A percentile compares a stretch with the other conserved stretches of the same genome.
These are phyloP conservation scores for Pelobates fuscus DNA, from an alignment of 2,113 vertebrate species.

Conservation along the genomic window DNA sequence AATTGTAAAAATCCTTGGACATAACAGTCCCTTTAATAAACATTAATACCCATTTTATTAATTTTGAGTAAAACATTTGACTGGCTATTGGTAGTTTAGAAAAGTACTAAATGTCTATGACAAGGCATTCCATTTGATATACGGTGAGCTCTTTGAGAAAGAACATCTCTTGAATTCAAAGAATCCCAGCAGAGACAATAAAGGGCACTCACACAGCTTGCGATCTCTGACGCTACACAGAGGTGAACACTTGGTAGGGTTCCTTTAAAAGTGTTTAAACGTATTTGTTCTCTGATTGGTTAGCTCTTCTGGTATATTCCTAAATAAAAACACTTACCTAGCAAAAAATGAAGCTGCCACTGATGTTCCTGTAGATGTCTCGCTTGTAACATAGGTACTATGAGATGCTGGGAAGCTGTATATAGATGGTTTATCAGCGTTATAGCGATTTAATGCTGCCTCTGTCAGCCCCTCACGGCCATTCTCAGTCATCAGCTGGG, in stretches of 20 bases:
- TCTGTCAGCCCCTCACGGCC: constrained; percentile 84
- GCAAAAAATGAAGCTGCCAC: constrained; percentile 95
- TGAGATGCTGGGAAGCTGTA: constrained; percentile 71
- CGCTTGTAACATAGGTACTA: constrained; percentile 66
- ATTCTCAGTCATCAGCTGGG: constrained; percentile 85
- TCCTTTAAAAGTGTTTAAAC: neutral
- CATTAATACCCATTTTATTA: no score
- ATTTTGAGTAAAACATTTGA: neutral
- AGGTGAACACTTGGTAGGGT: neutral
- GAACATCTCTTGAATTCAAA: neutral
- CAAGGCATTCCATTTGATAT: neutral
- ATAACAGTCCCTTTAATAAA: no score
- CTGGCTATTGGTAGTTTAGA: neutral
- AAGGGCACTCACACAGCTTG: neutral
- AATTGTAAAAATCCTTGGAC: no score
- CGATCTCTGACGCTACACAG: neutral
- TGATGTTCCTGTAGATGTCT: constrained; percentile 79
- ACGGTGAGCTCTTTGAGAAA: neutral
- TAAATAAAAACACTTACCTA: constrained; percentile 74
- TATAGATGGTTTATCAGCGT: constrained; percentile 80
- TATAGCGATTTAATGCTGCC: constrained; percentile 83
- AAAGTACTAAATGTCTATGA: neutral
- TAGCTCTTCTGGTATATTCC: neutral
- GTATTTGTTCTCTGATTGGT: neutral
- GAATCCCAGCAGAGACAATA: neutral